Percentiles rank a stretch among this genome's conserved stretches.
Evolutionary conservation across 2,888 invertebrate species (phyloP).

Genomic region (Drosophila mercatorum): DNA sequence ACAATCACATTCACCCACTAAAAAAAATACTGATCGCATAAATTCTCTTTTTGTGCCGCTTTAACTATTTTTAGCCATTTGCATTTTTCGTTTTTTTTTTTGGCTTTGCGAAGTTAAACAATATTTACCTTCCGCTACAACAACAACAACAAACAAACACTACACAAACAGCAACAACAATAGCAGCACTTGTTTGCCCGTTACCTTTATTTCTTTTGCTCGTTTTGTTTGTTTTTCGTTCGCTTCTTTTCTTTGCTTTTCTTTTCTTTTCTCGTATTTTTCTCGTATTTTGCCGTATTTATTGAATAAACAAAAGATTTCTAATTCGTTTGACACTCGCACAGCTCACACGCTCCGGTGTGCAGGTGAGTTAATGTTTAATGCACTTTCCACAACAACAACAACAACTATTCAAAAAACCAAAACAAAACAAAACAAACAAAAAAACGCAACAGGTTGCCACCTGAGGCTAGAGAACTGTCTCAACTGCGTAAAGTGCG

Average conservation of each 20-base stretch:
- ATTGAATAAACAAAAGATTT: conserved; percentile 57
- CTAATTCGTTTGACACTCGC: conserved; percentile 48
- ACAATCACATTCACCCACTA: conserved; percentile 43
- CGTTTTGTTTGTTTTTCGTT: conserved; percentile 26
- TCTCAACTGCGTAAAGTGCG: conserved; percentile 23
- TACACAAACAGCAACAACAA: conserved; percentile 13
- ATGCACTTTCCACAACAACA: conserved; percentile 56
- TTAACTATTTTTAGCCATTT: conserved; percentile 31
- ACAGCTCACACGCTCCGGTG: conserved; percentile 46
- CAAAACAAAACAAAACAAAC: conserved; percentile 44
- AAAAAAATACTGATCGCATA: conserved; percentile 30
- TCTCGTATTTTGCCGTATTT: conserved; percentile 37
- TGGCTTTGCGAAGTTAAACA: conserved; percentile 31
- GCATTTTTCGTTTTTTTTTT: conserved; percentile 34
- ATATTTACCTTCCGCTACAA: conserved; percentile 57
- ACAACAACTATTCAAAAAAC: conserved; percentile 15
- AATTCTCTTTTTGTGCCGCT: conserved; percentile 33
- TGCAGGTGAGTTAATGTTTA: conserved; percentile 42
- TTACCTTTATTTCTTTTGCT: conserved; percentile 31
- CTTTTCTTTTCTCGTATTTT: background rate
- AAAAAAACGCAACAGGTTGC: conserved; percentile 55
- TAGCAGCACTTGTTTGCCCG: conserved; percentile 47
- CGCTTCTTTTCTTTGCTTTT: conserved; percentile 17
- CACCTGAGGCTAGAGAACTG: conserved; percentile 13
- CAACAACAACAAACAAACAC: conserved; percentile 24